These are phyloP conservation scores for Nebria salina DNA, from an alignment of 2,888 invertebrate genomes.

Conservation along the genomic window DNA sequence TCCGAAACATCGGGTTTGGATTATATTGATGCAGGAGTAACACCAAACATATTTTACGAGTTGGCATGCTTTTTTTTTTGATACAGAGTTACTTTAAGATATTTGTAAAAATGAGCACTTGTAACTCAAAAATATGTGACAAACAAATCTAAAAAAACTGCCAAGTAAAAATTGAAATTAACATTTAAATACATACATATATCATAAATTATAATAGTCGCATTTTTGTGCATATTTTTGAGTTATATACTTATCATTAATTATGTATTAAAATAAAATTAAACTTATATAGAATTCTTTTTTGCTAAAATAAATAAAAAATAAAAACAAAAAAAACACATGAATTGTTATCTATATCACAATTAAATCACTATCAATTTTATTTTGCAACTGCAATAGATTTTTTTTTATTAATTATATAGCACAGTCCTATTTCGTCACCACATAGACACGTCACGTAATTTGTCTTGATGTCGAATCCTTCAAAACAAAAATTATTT, in stretches of 20 bases:
- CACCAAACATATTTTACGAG: background rate
- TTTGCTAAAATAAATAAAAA: conserved; percentile 46
- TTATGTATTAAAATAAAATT: conserved; percentile 18
- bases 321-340: conserved; percentile 29
- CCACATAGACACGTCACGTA: conserved; percentile 67
- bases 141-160: conserved; percentile 14
- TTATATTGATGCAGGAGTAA: no score
- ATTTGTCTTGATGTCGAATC: conserved; percentile 65
- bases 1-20: no score
- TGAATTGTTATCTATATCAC: conserved; percentile 55
- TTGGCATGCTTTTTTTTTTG: background rate
- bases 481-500: conserved; percentile 55
- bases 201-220: background rate
- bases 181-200: background rate
- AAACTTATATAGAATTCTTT: conserved; percentile 25
- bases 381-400: conserved; percentile 10
- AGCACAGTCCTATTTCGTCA: conserved; percentile 55
- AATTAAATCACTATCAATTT: conserved; percentile 56
- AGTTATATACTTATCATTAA: conserved; percentile 27
- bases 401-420: conserved; percentile 3
- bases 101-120: background rate
- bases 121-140: background rate
- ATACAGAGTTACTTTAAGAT: background rate
- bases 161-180: conserved; percentile 14
- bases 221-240: conserved; percentile 17